Conservation (phyloP, 2,888 invertebrate genomes). For the Andrena hattorfiana region DNA sequence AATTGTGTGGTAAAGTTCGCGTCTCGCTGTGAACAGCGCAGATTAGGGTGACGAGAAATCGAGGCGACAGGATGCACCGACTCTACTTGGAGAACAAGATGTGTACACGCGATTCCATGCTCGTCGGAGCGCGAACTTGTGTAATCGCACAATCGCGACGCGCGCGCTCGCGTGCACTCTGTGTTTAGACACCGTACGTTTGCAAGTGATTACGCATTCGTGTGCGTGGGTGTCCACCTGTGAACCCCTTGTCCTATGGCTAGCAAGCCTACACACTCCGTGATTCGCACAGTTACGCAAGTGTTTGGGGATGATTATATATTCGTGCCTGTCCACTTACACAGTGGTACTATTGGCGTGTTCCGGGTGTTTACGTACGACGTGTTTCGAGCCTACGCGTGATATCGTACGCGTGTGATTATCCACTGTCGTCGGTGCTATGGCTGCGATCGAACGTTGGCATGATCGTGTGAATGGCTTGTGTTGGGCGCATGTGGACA, state of each 20-base stretch:
- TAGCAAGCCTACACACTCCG: background rate
- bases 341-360: background rate
- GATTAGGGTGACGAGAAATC: background rate
- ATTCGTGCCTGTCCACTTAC: conserved; percentile 33
- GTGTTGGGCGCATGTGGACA: too few relatives aligned
- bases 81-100: conserved; percentile 25
- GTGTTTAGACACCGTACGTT: conserved; percentile 44
- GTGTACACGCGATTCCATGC: conserved; percentile 39
- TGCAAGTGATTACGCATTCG: conserved; percentile 57
- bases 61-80: background rate
- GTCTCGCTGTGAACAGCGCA: background rate
- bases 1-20: background rate
- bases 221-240: conserved; percentile 46
- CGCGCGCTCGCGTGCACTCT: conserved; percentile 5
- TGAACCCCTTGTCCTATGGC: conserved; percentile 26
- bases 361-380: conserved; percentile 35
- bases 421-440: conserved; percentile 29
- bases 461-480: too few relatives aligned
- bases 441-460: conserved; percentile 25
- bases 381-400: conserved; percentile 40
- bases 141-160: conserved; percentile 46
- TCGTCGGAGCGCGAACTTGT: conserved; percentile 26
- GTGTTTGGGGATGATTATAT: conserved; percentile 54
- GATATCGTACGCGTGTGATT: conserved; percentile 48
- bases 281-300: conserved; percentile 14